Evolutionary conservation across 1,140 invertebrate genomes (phyloP).

Genomic region (Dinothrombium tinctorium): DNA sequence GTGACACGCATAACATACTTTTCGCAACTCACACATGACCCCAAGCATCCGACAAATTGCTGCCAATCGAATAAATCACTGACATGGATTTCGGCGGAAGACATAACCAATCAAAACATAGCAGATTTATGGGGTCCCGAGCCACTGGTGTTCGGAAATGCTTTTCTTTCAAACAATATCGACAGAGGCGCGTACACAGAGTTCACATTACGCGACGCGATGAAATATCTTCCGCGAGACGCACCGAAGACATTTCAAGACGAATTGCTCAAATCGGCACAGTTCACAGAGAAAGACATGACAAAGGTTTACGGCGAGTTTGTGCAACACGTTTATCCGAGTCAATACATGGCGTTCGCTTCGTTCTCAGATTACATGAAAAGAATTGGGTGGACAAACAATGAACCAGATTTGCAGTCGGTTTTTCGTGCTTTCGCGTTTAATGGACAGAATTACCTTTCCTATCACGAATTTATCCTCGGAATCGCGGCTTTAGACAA

Average conservation of each 20-base stretch:
- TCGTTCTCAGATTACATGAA: conserved; percentile 12
- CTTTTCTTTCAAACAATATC: conserved; percentile 1
- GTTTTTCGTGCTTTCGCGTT: conserved; percentile 1
- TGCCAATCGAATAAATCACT: conserved; percentile 6
- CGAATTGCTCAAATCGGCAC: conserved; percentile 11
- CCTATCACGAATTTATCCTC: conserved; percentile 25
- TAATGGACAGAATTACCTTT: conserved; percentile 14
- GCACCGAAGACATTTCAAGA: conserved; percentile 2
- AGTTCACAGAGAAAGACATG: conserved; percentile 9
- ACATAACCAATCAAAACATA: not conserved
- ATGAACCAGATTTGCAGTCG: not conserved
- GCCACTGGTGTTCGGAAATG: conserved; percentile 1
- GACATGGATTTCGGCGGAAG: conserved; percentile 1
- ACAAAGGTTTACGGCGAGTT: conserved; percentile 9
- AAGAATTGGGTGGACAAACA: conserved; percentile 3
- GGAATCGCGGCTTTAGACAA: conserved; percentile 31
- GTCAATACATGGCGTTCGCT: conserved; percentile 7
- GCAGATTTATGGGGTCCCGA: conserved; percentile 9
- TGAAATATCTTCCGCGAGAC: conserved; percentile 1
- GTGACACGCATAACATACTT: conserved; percentile 7
- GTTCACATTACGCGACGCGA: conserved; percentile 6
- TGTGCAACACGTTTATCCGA: conserved; percentile 12
- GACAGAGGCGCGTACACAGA: conserved; percentile 6
- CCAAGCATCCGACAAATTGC: not conserved
- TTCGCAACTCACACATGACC: conserved; percentile 3